phyloP scores from a whole-genome alignment of 2,888 invertebrate genomes.

The Dichetophora obliterata region DNA sequence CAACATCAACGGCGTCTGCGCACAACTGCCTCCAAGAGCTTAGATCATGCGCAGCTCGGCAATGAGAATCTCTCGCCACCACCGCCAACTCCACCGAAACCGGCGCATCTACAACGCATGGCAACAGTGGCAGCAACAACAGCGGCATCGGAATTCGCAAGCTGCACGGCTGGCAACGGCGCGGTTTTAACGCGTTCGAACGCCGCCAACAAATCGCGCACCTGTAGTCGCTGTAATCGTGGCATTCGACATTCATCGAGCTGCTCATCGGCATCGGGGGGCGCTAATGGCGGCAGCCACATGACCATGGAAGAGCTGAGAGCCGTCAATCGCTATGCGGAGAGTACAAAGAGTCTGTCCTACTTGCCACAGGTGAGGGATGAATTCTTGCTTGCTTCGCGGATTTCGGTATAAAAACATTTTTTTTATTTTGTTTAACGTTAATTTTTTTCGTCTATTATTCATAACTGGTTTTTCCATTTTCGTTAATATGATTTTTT shows the following conservation, averaged over 20 bases:
- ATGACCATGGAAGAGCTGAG: constrained; percentile 87
- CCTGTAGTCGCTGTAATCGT: constrained; percentile 66
- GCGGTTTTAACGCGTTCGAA: constrained; percentile 41
- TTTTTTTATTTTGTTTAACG: constrained; percentile 45
- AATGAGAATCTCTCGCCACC: constrained; percentile 22
- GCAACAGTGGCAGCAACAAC: constrained; percentile 7
- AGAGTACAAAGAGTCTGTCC: constrained; percentile 91
- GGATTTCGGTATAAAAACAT: constrained; percentile 66
- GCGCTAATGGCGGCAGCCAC: constrained; percentile 62
- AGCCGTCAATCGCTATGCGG: constrained; percentile 90
- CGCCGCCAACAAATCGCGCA: constrained; percentile 51
- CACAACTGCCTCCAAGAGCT: constrained; percentile 57
- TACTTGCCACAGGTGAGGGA: constrained; percentile 89
- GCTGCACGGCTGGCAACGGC: constrained; percentile 43
- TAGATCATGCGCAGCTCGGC: constrained; percentile 52
- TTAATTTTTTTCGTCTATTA: constrained; percentile 46
- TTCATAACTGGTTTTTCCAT: constrained; percentile 7
- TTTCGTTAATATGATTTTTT: background rate
- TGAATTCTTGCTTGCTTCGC: constrained; percentile 68
- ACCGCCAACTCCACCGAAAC: constrained; percentile 22
- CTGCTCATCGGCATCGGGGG: constrained; percentile 74
- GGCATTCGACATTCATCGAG: constrained; percentile 68
- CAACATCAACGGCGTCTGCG: constrained; percentile 63
- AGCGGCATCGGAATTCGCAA: constrained; percentile 34
- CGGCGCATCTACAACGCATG: constrained; percentile 10